Conservation (phyloP, 1,140 invertebrate species). For the Augochlora pura region DNA sequence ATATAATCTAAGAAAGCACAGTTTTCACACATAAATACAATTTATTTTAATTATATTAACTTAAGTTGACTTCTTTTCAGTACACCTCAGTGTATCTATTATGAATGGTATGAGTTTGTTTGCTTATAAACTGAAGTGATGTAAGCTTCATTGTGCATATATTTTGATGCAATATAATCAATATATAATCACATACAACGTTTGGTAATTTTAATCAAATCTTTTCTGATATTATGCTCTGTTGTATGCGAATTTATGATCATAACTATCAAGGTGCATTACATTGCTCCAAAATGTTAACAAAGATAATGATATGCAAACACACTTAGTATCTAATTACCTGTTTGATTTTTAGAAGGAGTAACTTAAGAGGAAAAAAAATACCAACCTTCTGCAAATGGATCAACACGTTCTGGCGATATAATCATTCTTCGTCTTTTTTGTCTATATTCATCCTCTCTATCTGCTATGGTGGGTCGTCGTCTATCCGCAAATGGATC, state of each 20-base stretch:
- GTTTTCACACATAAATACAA: background rate
- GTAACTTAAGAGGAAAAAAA: conserved; percentile 56
- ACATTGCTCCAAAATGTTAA: conserved; percentile 42
- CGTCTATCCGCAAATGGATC: conserved; percentile 98
- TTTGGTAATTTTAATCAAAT: background rate
- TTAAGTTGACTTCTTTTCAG: conserved; percentile 16
- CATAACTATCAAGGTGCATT: background rate
- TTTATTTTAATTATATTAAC: background rate
- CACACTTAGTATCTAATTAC: conserved; percentile 41
- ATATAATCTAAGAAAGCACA: background rate
- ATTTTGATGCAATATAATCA: conserved; percentile 45
- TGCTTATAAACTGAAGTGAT: conserved; percentile 23
- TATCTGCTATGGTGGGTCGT: conserved; percentile 93
- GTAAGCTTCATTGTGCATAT: conserved; percentile 27
- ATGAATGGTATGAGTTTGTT: conserved; percentile 5
- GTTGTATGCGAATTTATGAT: background rate
- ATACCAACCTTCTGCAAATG: conserved; percentile 96
- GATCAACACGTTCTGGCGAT: conserved; percentile 97
- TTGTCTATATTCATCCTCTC: conserved; percentile 97
- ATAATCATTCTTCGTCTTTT: conserved; percentile 94
- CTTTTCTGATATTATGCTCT: background rate
- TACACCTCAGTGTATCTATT: background rate
- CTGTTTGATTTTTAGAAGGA: conserved; percentile 24
- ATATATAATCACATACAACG: background rate
- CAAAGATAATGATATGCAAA: conserved; percentile 23